Conservation (phyloP, 2,113 vertebrate species). For the Montifringilla adamsi region DNA sequence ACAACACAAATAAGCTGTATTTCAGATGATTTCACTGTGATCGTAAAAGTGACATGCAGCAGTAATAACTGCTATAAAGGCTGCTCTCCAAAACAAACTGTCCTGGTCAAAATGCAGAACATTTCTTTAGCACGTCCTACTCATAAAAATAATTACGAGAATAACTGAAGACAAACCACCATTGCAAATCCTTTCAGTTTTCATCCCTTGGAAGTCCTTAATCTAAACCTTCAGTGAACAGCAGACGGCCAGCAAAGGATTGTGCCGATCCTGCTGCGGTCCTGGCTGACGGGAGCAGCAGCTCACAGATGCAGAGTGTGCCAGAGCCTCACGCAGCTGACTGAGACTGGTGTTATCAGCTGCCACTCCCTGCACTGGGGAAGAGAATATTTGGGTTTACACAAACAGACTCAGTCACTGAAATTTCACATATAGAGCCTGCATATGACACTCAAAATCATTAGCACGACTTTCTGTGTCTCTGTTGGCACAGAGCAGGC, state of each 20-base stretch:
- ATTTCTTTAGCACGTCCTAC: not conserved
- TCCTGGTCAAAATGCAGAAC: not conserved
- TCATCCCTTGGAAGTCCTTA: not conserved
- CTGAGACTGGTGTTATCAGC: not conserved
- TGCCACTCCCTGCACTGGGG: not conserved
- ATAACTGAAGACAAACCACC: conserved; percentile 25
- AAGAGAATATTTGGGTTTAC: not conserved
- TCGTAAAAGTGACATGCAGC: conserved; percentile 2
- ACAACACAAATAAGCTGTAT: conserved; percentile 21
- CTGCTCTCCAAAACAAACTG: not conserved
- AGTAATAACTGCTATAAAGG: conserved; percentile 24
- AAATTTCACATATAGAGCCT: not conserved
- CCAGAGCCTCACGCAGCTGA: not conserved
- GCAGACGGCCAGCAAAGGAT: not conserved
- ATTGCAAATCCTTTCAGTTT: conserved; percentile 9
- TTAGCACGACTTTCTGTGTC: not conserved
- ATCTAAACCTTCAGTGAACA: not conserved
- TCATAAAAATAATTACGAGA: conserved; percentile 32
- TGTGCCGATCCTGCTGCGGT: not conserved
- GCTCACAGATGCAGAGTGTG: not conserved
- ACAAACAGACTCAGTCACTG: not conserved
- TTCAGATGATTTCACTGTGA: not conserved
- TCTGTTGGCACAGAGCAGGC: not conserved
- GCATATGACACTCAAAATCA: not conserved
- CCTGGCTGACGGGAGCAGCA: not conserved